A percentile compares a stretch with the other conserved stretches of the same genome.
Conservation (phyloP, 1,140 invertebrate genomes). For the Andrena cerasifolii region DNA sequence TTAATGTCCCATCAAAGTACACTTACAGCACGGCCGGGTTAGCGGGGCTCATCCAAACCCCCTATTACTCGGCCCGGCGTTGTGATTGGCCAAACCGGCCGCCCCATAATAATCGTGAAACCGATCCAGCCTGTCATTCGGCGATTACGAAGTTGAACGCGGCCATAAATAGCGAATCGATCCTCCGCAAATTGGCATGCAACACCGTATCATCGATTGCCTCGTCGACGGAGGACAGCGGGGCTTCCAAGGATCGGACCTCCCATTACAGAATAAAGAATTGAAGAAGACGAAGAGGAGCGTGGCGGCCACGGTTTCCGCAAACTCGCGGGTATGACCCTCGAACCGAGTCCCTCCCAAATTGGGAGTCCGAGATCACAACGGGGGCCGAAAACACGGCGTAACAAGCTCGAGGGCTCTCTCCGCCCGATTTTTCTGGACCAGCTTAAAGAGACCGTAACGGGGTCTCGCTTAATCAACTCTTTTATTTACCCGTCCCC, state of each 20-base stretch:
- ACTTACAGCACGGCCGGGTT: slow-evolving; percentile 17
- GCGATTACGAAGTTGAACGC: not conserved
- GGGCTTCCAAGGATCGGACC: not conserved
- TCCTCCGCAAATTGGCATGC: not conserved
- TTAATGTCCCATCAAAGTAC: slow-evolving; percentile 44
- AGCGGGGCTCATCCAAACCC: slow-evolving; percentile 2
- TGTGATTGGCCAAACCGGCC: slow-evolving; percentile 11
- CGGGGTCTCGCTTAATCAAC: slow-evolving; percentile 30
- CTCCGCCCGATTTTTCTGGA: slow-evolving; percentile 11
- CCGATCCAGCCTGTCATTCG: not conserved
- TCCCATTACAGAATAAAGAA: not conserved
- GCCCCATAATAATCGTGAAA: slow-evolving; percentile 40
- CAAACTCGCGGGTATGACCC: not conserved
- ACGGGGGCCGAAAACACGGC: slow-evolving; percentile 27
- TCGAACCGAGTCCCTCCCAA: not conserved
- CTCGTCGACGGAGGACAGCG: too few relatives aligned
- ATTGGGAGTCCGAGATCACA: slow-evolving; percentile 29
- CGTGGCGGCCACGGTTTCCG: not conserved
- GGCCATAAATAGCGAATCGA: slow-evolving; percentile 22
- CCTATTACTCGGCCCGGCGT: slow-evolving; percentile 9
- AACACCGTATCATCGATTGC: too few relatives aligned
- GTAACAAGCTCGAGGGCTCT: slow-evolving; percentile 33
- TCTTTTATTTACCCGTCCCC: slow-evolving; percentile 16
- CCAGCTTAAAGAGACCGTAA: slow-evolving; percentile 30
- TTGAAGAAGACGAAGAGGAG: not conserved